Base-by-base conservation (phyloP, 2,797 vertebrate genomes). In the Remorina albescens region DNA sequence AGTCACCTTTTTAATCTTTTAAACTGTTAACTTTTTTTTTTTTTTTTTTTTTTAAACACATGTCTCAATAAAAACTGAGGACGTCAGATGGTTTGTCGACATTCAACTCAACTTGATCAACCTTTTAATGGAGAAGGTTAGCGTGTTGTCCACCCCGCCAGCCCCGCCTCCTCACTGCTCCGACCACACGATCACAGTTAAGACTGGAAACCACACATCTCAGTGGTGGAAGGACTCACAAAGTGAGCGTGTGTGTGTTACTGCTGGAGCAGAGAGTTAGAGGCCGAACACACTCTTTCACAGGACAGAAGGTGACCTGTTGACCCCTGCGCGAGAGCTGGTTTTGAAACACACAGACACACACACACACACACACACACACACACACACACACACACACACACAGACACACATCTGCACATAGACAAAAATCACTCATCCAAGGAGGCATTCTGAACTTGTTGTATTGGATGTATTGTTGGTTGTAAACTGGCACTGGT, bases 401-500 rank as follows among this genome's bases (percentile, higher is more conserved):
- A 65, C 55, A 62, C 37, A 46, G 46, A 67, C 5, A 28, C 42
- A 67, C 5, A 28, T 39, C n/a, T 56, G 58, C 73, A 72, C 36
- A 77, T 56, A 71, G 16, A 74, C 72, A 78, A 3, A 60, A 37
- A 51, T 53, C 81, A 60, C 32, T 73, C 82, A 67, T 58, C 65
- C 70, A 21, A 63, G 59, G 78, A 77, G 74, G 76, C 78, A 71
- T 81, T 82, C 73, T 63, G 60, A 82, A 76, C 60, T 68, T 56
- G 28, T 69, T 71, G 69, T 82, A 73, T 68, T 74, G 51, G 74
- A 68, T 78, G 77, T 81, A 10, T 76, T 55, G 62, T 89, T 82
- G 81, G 68, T 89, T 93, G 91, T 94, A 94, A 94, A 94, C 93
- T 91, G 81, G 81, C 84, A 80, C 82, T 86, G 82, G 79, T 88